Evolutionary conservation across 1,140 invertebrate species (phyloP), one percentile per base, ranked within the genome.

Genomic region (Epicauta chinensis): DNA sequence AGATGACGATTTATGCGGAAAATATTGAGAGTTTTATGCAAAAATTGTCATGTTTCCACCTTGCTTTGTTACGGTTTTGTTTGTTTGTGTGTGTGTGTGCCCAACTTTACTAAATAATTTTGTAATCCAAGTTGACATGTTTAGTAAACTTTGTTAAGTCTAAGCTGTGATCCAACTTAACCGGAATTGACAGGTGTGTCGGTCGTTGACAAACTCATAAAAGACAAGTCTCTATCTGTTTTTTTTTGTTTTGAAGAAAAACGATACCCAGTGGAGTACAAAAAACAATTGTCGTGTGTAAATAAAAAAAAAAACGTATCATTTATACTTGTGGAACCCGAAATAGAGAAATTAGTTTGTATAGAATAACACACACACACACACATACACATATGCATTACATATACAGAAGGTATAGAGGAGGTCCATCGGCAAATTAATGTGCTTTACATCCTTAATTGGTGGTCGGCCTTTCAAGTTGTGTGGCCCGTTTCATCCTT

Each of bases 361-460:
- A 23, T 23, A 23, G 23, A 23, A 23, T 23, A 23, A 23, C 23
- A 34, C 32, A 34, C 32, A 34, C 12, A 34, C 32, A 34, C 3
- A 34, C 11, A 34, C 10, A 34, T 9, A 34, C 32, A 34, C 32
- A 34, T 34, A n/a, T 34, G 10, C 10, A 30, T 30, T 5, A 34
- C 3, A 34, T 34, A 11, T 34, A 34, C 23, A 23, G 23, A 23
- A 23, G 23, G 23, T 59, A 55, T 62, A 62, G 58, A 65, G 62
- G 63, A 65, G 66, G 67, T 66, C 65, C 62, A 60, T 55, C 58
- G 56, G 64, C 65, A 70, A 70, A 70, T 70, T 70, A 70, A 70
- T 70, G 68, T 66, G 68, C 68, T 68, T 70, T 67, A 70, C 65
- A 70, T 70, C 66, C 66, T 70, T 70, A 70, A 70, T 70, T 70